phyloP scores from a whole-genome alignment of 2,888 invertebrate species.

The Sphaerophoria taeniata region DNA sequence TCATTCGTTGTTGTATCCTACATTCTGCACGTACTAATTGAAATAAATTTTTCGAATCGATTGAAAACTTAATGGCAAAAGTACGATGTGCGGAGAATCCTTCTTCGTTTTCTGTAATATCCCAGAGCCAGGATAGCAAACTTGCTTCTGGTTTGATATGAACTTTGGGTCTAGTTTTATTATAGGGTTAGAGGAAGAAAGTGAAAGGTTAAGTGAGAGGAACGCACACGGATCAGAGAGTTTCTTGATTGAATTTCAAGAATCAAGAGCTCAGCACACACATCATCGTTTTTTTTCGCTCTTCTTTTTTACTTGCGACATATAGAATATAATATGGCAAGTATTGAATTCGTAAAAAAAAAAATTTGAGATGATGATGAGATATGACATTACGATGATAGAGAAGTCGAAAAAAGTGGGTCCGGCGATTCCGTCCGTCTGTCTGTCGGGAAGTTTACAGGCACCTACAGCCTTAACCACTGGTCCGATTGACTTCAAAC shows the following conservation, averaged over 20 bases:
- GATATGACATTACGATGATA: no score
- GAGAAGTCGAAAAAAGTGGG: no score
- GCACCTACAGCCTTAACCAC: no score
- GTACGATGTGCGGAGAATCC: background rate
- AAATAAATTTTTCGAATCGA: constrained; percentile 44
- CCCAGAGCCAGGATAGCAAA: background rate
- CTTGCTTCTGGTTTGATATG: background rate
- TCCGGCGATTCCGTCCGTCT: no score
- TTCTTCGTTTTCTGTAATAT: constrained; percentile 4
- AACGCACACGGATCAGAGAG: background rate
- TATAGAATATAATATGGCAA: no score
- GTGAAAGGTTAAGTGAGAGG: background rate
- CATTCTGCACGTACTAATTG: constrained; percentile 2
- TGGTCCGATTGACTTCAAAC: no score
- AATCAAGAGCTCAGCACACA: constrained; percentile 2
- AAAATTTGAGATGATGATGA: no score
- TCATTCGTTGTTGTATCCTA: background rate
- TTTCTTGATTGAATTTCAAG: constrained; percentile 41
- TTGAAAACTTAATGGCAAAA: constrained; percentile 44
- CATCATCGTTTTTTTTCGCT: background rate
- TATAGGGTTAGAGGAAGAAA: background rate
- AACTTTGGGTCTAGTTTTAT: constrained; percentile 11
- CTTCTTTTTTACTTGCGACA: no score
- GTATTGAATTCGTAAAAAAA: no score
- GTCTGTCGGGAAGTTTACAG: no score